Percentiles rank a stretch among this genome's conserved stretches.
phyloP scores from a whole-genome alignment of 2,797 vertebrate species.

The Diplodus sargus region DNA sequence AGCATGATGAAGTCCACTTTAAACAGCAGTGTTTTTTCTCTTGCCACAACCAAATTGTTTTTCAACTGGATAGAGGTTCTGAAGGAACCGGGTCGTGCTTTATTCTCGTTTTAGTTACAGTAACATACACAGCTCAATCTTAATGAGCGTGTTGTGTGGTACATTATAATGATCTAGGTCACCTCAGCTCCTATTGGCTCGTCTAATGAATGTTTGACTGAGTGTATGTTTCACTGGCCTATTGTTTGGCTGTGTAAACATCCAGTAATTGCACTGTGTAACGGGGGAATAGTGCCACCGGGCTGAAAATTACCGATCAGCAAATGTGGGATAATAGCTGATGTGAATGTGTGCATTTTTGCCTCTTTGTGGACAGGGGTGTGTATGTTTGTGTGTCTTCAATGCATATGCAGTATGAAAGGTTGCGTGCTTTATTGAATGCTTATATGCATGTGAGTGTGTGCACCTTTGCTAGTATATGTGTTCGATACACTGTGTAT shows the following conservation, averaged over 20 bases:
- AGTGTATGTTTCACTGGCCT: slow-evolving; percentile 70
- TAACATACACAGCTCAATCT: slow-evolving; percentile 48
- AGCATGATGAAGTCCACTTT: slow-evolving; percentile 8
- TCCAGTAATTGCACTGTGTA: slow-evolving; percentile 77
- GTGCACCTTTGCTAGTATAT: slow-evolving; percentile 5
- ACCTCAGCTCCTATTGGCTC: slow-evolving; percentile 62
- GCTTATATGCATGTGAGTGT: background rate
- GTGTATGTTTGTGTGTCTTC: slow-evolving; percentile 26
- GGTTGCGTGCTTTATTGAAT: background rate
- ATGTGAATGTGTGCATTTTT: slow-evolving; percentile 60
- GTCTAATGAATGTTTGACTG: slow-evolving; percentile 77
- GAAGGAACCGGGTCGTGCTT: background rate
- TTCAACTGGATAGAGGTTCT: slow-evolving; percentile 19
- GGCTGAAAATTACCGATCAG: slow-evolving; percentile 77
- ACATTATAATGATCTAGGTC: slow-evolving; percentile 62
- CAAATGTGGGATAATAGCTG: slow-evolving; percentile 71
- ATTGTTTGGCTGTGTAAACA: slow-evolving; percentile 79
- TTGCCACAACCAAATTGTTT: background rate
- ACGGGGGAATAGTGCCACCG: slow-evolving; percentile 70
- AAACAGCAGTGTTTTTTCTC: background rate
- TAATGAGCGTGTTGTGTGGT: slow-evolving; percentile 56
- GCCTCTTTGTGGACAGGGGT: slow-evolving; percentile 31
- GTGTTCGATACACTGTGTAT: background rate
- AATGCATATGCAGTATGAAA: slow-evolving; percentile 17
- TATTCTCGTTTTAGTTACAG: slow-evolving; percentile 35